These are phyloP conservation scores for Sialis fuliginosa DNA, from an alignment of 2,888 invertebrate species.

Conservation along the genomic window DNA sequence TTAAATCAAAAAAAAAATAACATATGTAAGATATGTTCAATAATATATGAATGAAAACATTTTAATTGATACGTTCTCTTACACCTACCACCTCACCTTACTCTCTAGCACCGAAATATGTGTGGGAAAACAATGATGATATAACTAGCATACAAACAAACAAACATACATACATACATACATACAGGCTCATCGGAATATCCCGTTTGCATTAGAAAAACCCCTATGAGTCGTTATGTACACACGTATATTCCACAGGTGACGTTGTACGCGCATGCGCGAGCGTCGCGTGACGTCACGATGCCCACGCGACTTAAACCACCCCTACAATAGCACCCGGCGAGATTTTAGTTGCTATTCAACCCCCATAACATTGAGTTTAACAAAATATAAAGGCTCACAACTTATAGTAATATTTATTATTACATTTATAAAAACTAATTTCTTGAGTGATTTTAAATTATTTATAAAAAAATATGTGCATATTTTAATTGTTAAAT, in stretches of 20 bases:
- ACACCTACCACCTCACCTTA: not conserved
- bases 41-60: no score
- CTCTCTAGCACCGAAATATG: not conserved
- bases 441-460: no score
- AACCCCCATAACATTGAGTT: not conserved
- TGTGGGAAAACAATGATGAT: not conserved
- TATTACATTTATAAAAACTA: no score
- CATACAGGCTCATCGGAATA: no score
- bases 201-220: not conserved
- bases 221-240: not conserved
- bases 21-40: no score
- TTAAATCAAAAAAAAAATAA: no score
- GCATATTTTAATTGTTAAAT: no score
- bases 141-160: not conserved
- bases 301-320: conserved; percentile 6
- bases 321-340: conserved; percentile 4
- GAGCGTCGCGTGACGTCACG: not conserved
- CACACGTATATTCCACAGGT: not conserved
- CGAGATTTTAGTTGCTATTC: conserved; percentile 1
- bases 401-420: no score
- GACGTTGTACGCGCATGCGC: not conserved
- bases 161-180: no score
- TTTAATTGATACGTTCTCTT: no score
- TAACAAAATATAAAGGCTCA: no score
- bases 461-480: no score